Percentiles rank a stretch among this genome's conserved stretches.
Evolutionary conservation across 64 coral and sea anemone species (phyloP).

Genomic region (Anthopleura sola): DNA sequence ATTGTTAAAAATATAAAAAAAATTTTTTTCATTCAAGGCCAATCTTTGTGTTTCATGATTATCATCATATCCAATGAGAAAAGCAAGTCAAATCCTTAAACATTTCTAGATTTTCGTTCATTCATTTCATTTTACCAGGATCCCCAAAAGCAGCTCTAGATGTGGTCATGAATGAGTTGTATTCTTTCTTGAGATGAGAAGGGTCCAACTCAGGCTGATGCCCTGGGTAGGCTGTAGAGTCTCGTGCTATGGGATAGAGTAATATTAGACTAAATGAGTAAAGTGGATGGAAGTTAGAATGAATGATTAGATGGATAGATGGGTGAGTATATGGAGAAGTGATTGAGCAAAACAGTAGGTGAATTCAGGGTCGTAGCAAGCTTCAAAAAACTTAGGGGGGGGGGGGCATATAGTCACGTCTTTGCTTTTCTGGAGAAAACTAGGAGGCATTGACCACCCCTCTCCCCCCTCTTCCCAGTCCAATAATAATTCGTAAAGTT

Average conservation of each 20-base stretch:
- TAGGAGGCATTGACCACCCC: no score
- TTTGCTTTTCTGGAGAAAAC: no score
- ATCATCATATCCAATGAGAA: background rate
- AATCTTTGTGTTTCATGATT: background rate
- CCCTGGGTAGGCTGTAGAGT: conserved; percentile 87
- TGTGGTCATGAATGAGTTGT: conserved; percentile 90
- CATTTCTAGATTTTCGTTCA: background rate
- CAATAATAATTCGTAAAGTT: no score
- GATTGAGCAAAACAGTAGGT: background rate
- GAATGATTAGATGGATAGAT: no score
- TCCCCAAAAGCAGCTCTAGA: conserved; percentile 89
- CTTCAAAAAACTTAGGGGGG: no score
- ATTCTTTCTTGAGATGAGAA: conserved; percentile 70
- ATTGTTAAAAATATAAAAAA: background rate
- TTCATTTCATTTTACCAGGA: conserved; percentile 57
- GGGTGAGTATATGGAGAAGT: background rate
- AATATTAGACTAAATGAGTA: background rate
- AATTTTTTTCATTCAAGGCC: background rate
- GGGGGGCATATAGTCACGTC: no score
- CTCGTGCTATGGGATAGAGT: conserved; percentile 54
- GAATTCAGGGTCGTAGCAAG: no score
- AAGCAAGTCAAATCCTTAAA: background rate
- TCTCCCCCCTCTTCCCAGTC: no score
- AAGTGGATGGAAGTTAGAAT: background rate
- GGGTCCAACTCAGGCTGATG: conserved; percentile 95